A percentile compares a stretch with the other conserved stretches of the same genome.
phyloP scores from a whole-genome alignment of 2,888 invertebrate genomes.

The Reticulitermes lucifugus region DNA sequence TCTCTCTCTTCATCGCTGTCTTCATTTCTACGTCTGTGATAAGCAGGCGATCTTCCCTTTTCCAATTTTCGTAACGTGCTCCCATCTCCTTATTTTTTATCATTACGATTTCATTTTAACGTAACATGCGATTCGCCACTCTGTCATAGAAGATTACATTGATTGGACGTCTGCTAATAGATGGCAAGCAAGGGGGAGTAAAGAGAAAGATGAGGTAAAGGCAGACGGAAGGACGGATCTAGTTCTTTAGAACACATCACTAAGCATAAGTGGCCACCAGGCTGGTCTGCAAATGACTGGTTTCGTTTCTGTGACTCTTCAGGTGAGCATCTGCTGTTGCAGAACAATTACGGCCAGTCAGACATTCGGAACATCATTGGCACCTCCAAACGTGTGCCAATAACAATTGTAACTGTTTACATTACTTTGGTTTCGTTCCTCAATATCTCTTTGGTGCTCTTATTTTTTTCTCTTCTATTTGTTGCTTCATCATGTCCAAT shows the following conservation, averaged over 20 bases:
- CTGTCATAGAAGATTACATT: conserved; percentile 42
- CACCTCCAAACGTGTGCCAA: too few species aligned
- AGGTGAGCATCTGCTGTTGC: background rate
- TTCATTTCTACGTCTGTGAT: conserved; percentile 12
- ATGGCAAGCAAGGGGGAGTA: background rate
- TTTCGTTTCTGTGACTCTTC: background rate
- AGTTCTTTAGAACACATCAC: background rate
- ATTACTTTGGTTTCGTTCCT: too few species aligned
- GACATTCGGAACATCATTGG: too few species aligned
- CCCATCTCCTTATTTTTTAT: conserved; percentile 30
- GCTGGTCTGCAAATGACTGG: background rate
- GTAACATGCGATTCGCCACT: conserved; percentile 37
- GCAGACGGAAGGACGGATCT: conserved; percentile 9
- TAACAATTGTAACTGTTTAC: too few species aligned
- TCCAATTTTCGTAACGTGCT: conserved; percentile 35
- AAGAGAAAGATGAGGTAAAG: background rate
- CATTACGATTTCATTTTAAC: conserved; percentile 34
- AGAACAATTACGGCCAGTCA: too few species aligned
- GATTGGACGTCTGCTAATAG: conserved; percentile 34
- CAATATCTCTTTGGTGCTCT: too few species aligned
- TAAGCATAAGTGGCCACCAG: background rate
- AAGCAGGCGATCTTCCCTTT: conserved; percentile 35
- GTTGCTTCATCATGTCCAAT: too few species aligned
- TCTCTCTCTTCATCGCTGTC: background rate
- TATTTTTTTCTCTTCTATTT: too few species aligned